Evolutionary conservation across 2,888 invertebrate genomes (phyloP), one percentile per base, ranked within the genome.

Genomic region (Labia minor): DNA sequence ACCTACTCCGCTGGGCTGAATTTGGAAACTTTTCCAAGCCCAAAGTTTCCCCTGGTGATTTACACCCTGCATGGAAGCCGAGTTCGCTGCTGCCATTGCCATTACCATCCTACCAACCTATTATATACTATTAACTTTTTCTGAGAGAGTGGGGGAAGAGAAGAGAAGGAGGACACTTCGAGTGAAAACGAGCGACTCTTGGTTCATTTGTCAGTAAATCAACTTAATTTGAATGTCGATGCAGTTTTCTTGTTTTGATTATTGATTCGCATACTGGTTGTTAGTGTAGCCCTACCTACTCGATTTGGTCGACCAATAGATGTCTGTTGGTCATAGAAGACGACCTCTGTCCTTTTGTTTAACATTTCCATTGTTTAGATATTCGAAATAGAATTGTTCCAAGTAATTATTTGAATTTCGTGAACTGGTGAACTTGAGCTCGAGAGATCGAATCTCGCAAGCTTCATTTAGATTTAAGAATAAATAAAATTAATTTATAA

Each of bases 71-170:
- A 49, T 49, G 49, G 49, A 49, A 16, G 26, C 26, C n/a, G 8
- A 14, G 49, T 49, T 49, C 14, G 49, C 49, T 49, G 49, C 49
- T 49, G 49, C 49, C 16, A 49, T 16, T 49, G 49, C 49, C 49
- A 49, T 49, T 49, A 16, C 49, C 49, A 49, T 49, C 49, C 49
- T 16, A 49, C 49, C 49, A 16, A 49, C 49, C 49, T 49, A 49
- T 49, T 49, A 49, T 49, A 49, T 49, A 49, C 49, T 49, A 49
- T 49, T 49, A 49, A 49, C 49, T 49, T 49, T 49, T 49, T 49
- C 49, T 14, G n/a, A 11, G 49, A 16, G 49, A n/a, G 49, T 16
- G 3, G n/a, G 49, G 49, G 49, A 8, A 14, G 49, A 8, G 3
- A 26, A 16, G 49, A 14, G 49, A n/a, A n/a, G n/a, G n/a, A n/a